Evolutionary conservation across 2,113 vertebrate species (phyloP), one percentile per base, ranked within the genome.

Genomic region (Neopipo cinnamomea): DNA sequence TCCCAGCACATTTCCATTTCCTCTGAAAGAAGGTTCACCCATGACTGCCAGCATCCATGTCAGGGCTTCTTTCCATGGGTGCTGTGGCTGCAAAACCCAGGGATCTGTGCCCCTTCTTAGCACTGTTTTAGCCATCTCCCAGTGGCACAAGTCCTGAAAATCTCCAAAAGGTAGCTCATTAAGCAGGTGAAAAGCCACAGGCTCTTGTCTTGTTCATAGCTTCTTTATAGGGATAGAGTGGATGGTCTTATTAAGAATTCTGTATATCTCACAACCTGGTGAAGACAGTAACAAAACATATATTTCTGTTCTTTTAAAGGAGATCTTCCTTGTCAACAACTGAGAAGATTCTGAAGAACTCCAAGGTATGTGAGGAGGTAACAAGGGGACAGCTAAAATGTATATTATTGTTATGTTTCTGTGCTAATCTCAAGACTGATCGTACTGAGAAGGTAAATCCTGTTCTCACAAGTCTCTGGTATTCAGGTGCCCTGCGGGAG

Each of bases 1-100:
- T 96, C 93, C 65, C 84, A 97, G 61, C 4, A 42, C 59, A 79
- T 97, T 93, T 97, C 91, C 93, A 77, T 97, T 97, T 98, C 95
- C 96, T 97, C 92, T 84, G 95, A 92, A 97, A 93, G 81, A 86
- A 93, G 92, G 91, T 93, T 97, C 97, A 96, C 96, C 96, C 96
- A 88, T 55, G 76, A 84, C 84, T 97, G 92, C 94, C 94, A 96
- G 87, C 92, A 91, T 81, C 81, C 17, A 0, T 80, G 91, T 88
- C 82, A 91, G 68, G 37, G 87, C 81, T 94, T 82, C 91, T 92
- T 95, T 97, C 95, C 16, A 21, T 44, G 77, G 67, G 89, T 91
- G 67, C 75, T 87, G 85, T 6, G 46, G 71, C 90, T 96, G 80
- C 70, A 95, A 91, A 87, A 67, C 65, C 28, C 76, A 76, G 88